Percentiles rank a stretch among this genome's conserved stretches.
phyloP scores from a whole-genome alignment of 2,797 vertebrate genomes.

The Peromyscus attwateri region DNA sequence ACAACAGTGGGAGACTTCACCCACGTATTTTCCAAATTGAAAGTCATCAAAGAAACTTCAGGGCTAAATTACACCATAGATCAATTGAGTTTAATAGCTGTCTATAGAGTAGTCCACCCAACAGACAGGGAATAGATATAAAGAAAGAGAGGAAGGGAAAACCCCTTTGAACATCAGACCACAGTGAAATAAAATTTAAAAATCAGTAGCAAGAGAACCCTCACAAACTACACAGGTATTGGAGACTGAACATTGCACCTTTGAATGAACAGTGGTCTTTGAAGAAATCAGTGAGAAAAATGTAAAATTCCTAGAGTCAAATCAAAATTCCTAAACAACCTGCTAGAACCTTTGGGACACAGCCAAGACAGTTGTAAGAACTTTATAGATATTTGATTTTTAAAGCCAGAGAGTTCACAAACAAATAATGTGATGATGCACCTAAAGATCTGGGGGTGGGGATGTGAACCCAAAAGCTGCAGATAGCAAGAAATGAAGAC shows the following conservation, averaged over 20 bases:
- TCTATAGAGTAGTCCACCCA: neutral
- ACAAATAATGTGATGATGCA: neutral
- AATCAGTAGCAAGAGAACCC: neutral
- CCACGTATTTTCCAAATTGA: neutral
- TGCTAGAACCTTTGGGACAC: neutral
- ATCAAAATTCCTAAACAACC: neutral
- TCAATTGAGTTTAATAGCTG: neutral
- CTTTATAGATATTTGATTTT: neutral
- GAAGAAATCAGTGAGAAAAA: neutral
- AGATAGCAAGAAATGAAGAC: neutral
- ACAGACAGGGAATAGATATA: neutral
- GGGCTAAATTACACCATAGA: neutral
- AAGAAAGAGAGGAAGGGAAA: neutral
- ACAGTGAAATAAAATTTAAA: neutral
- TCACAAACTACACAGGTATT: neutral
- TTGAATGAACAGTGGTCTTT: neutral
- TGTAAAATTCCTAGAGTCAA: neutral
- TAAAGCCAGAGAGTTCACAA: neutral
- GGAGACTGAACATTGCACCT: no score
- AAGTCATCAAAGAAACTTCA: neutral
- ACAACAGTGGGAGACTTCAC: neutral
- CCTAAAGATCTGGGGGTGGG: no score
- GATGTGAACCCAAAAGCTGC: no score
- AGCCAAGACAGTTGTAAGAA: neutral
- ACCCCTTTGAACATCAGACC: neutral